phyloP scores from a whole-genome alignment of 2,113 vertebrate species.

The Dicaeum eximium region DNA sequence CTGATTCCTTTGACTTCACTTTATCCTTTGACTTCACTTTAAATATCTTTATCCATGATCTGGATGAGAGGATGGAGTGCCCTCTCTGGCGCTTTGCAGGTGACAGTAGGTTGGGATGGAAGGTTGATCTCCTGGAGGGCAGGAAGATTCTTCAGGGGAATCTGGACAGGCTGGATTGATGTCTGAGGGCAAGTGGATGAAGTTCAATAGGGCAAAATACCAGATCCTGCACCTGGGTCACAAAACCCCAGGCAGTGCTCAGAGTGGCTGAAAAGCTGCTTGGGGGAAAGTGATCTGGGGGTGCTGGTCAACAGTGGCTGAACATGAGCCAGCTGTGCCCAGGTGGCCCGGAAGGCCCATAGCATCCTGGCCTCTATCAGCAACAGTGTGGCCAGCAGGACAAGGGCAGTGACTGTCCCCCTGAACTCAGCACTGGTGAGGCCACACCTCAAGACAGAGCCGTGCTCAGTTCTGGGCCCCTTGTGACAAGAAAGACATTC shows the following conservation, averaged over 20 bases:
- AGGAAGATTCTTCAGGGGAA: neutral
- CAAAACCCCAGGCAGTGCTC: neutral
- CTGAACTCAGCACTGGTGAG: neutral
- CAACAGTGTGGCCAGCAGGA: neutral
- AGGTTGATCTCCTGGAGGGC: neutral
- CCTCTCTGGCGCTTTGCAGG: neutral
- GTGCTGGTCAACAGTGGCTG: neutral
- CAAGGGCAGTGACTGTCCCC: rapidly evolving
- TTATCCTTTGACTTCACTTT: neutral
- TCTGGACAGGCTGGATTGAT: neutral
- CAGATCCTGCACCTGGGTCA: neutral
- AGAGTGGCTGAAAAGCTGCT: neutral
- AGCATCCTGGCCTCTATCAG: neutral
- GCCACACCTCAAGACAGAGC: neutral
- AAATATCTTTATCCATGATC: neutral
- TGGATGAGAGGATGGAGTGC: rapidly evolving
- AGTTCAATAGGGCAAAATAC: neutral
- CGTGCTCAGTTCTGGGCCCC: neutral
- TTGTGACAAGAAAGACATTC: neutral
- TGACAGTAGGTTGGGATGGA: rapidly evolving
- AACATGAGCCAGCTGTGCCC: neutral
- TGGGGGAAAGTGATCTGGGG: neutral
- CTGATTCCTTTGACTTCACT: neutral
- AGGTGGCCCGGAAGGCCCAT: neutral
- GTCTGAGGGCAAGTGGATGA: neutral